Conservation (phyloP, 2,797 vertebrate genomes). For the Xenopus petersii region DNA sequence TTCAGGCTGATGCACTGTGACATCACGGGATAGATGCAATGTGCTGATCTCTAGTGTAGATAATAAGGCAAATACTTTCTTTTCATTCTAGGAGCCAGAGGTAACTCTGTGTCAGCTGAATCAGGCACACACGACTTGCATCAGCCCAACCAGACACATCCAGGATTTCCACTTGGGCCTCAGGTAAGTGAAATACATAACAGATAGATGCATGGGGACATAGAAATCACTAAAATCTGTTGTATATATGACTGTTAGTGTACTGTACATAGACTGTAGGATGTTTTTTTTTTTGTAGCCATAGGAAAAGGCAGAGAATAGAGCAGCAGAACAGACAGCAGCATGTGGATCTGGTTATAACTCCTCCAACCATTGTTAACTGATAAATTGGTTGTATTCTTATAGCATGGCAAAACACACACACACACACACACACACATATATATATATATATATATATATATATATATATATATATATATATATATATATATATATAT, state of each 20-base stretch:
- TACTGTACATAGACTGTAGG: background rate
- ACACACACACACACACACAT: no score
- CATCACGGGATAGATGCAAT: conserved; percentile 61
- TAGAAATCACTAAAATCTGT: background rate
- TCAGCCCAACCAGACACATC: conserved; percentile 82
- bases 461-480: no score
- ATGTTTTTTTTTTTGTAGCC: no score
- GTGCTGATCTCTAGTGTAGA: conserved; percentile 53
- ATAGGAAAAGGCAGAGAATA: no score
- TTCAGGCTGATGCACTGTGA: conserved; percentile 65
- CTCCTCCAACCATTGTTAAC: no score
- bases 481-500: no score
- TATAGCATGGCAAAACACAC: no score
- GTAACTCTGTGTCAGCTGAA: conserved; percentile 80
- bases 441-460: no score
- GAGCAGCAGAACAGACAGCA: no score
- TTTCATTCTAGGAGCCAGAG: conserved; percentile 81
- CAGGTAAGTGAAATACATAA: conserved; percentile 77
- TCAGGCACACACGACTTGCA: conserved; percentile 83
- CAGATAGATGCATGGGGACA: background rate
- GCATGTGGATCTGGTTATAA: no score
- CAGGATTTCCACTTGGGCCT: conserved; percentile 84
- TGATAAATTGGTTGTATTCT: no score
- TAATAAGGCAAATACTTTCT: conserved; percentile 62
- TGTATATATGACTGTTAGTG: background rate